A percentile compares a stretch with the other conserved stretches of the same genome.
phyloP scores from a whole-genome alignment of 1,140 invertebrate species.

The Trichoplusia ni region DNA sequence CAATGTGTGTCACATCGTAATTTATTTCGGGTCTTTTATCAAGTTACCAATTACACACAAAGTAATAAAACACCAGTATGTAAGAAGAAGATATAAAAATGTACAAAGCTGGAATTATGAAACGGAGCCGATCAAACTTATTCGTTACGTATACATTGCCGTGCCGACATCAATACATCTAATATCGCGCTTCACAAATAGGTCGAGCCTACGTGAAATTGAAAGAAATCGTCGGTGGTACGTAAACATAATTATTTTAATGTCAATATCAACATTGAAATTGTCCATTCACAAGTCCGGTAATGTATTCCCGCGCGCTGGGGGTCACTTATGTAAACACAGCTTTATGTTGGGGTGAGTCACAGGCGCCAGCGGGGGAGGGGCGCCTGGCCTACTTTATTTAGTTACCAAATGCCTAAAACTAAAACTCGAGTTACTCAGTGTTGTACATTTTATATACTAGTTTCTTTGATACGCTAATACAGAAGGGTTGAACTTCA shows the following conservation, averaged over 20 bases:
- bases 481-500: too few relatives aligned
- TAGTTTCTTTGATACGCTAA: too few relatives aligned
- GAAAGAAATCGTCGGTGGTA: constrained; percentile 23
- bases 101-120: neutral
- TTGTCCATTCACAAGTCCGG: constrained; percentile 54
- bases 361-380: constrained; percentile 17
- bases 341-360: constrained; percentile 1
- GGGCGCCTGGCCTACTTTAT: neutral
- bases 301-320: constrained; percentile 53
- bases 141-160: neutral
- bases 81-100: neutral
- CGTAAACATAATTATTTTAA: constrained; percentile 55
- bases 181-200: neutral
- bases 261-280: constrained; percentile 58
- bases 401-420: too few relatives aligned
- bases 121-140: neutral
- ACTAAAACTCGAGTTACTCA: too few relatives aligned
- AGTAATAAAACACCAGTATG: neutral
- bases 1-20: neutral
- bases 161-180: neutral
- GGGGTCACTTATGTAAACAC: constrained; percentile 52
- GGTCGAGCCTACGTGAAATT: neutral
- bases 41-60: neutral
- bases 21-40: neutral
- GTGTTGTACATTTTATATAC: too few relatives aligned